Evolutionary conservation across 2,797 vertebrate genomes (phyloP).

Genomic region (Prionace glauca): DNA sequence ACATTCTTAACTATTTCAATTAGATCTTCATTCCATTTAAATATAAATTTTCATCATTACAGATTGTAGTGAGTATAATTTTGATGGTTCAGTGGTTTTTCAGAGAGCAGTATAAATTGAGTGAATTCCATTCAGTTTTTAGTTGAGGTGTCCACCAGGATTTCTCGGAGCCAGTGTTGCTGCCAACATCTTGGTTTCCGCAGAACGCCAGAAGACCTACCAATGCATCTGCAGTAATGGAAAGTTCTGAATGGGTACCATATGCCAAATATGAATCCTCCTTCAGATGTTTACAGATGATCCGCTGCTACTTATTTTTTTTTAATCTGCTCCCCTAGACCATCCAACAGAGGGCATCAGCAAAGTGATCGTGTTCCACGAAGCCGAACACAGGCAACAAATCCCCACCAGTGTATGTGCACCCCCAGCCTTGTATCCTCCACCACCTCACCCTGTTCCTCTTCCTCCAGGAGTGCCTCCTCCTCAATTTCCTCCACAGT

Average conservation of each 20-base stretch:
- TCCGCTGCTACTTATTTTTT: not conserved
- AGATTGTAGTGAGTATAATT: not conserved
- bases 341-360: constrained; percentile 64
- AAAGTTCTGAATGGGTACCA: not conserved
- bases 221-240: not conserved
- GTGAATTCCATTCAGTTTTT: not conserved
- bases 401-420: constrained; percentile 63
- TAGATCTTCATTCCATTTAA: not conserved
- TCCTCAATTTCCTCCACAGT: constrained; percentile 71
- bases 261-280: not conserved
- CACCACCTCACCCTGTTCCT: constrained; percentile 67
- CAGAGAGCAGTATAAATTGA: not conserved
- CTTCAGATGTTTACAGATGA: not conserved
- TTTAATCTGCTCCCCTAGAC: constrained; percentile 58
- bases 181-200: not conserved
- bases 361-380: constrained; percentile 63
- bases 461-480: constrained; percentile 70
- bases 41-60: not conserved
- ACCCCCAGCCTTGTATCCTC: constrained; percentile 67
- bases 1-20: not conserved
- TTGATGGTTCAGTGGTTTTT: not conserved
- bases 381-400: constrained; percentile 57
- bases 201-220: not conserved
- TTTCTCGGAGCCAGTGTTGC: not conserved
- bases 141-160: not conserved